Percentiles rank a stretch among this genome's conserved stretches.
These are phyloP conservation scores for Uromys caudimaculatus DNA, from an alignment of 2,797 vertebrate species.

Conservation along the genomic window DNA sequence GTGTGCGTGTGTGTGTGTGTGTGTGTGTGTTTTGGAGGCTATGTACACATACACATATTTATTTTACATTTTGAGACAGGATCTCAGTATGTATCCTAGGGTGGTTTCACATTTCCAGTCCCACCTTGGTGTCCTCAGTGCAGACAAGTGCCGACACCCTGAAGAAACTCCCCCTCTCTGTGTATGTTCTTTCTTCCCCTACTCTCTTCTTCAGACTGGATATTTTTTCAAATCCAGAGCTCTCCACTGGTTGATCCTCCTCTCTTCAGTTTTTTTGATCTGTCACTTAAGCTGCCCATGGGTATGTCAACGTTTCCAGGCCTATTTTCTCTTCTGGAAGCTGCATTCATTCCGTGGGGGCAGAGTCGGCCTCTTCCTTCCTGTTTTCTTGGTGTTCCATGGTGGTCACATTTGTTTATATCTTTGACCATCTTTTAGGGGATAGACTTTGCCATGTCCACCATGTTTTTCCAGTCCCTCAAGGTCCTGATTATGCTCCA, in stretches of 20 bases:
- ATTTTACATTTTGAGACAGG: background rate
- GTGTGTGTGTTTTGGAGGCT: background rate
- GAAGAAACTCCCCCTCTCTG: background rate
- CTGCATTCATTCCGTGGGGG: background rate
- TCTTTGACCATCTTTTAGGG: background rate
- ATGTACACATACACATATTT: background rate
- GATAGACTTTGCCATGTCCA: background rate
- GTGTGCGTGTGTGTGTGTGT: background rate
- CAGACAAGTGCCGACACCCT: too few species aligned
- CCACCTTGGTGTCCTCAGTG: too few species aligned
- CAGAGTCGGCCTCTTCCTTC: background rate
- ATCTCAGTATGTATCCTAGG: background rate
- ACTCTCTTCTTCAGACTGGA: background rate
- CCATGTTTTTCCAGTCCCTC: background rate
- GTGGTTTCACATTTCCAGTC: background rate
- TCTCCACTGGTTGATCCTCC: background rate
- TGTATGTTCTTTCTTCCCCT: background rate
- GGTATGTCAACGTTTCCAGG: background rate
- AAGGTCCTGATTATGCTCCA: background rate
- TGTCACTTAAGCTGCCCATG: background rate
- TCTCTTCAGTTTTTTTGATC: background rate
- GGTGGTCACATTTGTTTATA: background rate
- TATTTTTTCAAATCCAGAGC: background rate
- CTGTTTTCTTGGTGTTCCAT: background rate
- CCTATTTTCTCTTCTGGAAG: background rate